Evolutionary conservation across 2,113 vertebrate genomes (phyloP).

Genomic region (Dipodomys spectabilis): DNA sequence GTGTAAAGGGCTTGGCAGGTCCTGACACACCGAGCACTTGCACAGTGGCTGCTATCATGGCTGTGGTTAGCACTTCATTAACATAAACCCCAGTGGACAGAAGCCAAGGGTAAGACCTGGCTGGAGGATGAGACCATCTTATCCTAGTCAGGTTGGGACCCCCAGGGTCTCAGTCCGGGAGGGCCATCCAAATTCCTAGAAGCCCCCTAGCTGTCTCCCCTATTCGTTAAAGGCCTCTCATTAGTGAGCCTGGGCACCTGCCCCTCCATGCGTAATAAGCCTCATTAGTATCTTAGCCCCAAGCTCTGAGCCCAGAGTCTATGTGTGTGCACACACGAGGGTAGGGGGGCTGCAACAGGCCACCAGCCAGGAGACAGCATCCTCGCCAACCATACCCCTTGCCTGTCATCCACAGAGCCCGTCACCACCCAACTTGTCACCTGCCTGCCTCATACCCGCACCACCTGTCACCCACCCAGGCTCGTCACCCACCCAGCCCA

Average conservation of each 20-base stretch:
- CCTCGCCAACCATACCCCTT: constrained; percentile 79
- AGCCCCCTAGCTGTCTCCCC: constrained; percentile 68
- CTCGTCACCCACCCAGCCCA: constrained; percentile 80
- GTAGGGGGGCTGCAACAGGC: constrained; percentile 74
- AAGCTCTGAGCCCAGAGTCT: constrained; percentile 78
- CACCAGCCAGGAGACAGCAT: constrained; percentile 80
- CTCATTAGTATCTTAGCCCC: constrained; percentile 81
- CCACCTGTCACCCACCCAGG: constrained; percentile 83
- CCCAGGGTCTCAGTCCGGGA: constrained; percentile 48
- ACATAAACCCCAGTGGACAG: constrained; percentile 7
- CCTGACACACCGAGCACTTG: not conserved
- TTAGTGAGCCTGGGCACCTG: constrained; percentile 88
- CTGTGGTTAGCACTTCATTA: not conserved
- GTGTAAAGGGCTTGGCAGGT: not conserved
- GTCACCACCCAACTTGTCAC: constrained; percentile 82
- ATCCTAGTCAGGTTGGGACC: constrained; percentile 36
- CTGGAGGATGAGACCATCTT: not conserved
- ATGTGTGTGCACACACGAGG: constrained; percentile 52
- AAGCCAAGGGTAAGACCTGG: not conserved
- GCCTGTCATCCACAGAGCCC: constrained; percentile 79
- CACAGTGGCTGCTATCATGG: not conserved
- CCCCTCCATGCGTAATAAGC: constrained; percentile 86
- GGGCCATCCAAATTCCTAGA: constrained; percentile 61
- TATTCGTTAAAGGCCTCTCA: constrained; percentile 85
- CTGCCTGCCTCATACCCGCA: constrained; percentile 80